Evolutionary conservation across 2,888 invertebrate species (phyloP).

Genomic region (Lasioglossum zephyrum): DNA sequence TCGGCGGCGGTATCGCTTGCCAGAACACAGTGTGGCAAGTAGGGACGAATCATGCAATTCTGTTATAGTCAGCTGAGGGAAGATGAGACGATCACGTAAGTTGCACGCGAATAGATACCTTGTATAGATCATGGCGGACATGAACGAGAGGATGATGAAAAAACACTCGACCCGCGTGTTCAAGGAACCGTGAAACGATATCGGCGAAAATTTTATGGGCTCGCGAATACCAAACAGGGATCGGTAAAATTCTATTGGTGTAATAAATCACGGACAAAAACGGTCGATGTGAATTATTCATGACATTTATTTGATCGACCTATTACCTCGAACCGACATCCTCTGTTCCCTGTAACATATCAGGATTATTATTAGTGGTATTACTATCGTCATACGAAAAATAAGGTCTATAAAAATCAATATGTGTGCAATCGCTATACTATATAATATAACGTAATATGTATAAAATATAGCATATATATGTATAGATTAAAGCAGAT

Average conservation of each 20-base stretch:
- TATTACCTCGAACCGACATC: background rate
- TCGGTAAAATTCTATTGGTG: background rate
- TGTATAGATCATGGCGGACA: slow-evolving; percentile 20
- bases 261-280: slow-evolving; percentile 3
- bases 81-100: slow-evolving; percentile 59
- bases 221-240: background rate
- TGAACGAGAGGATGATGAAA: slow-evolving; percentile 22
- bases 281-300: background rate
- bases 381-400: background rate
- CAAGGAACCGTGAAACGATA: slow-evolving; percentile 18
- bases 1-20: slow-evolving; percentile 34
- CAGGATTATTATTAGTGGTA: background rate
- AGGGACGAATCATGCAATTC: slow-evolving; percentile 61
- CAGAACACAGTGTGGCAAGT: slow-evolving; percentile 59
- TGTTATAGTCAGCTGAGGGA: slow-evolving; percentile 59
- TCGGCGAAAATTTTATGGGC: slow-evolving; percentile 17
- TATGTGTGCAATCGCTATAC: background rate
- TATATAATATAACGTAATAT: too few relatives aligned
- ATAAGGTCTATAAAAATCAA: background rate
- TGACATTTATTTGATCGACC: slow-evolving; percentile 7
- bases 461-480: too few relatives aligned
- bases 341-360: slow-evolving; percentile 2
- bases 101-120: slow-evolving; percentile 41
- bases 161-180: slow-evolving; percentile 3
- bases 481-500: background rate